These are phyloP conservation scores for Ridgeia piscesae DNA, from an alignment of 1,140 invertebrate species.

Conservation along the genomic window DNA sequence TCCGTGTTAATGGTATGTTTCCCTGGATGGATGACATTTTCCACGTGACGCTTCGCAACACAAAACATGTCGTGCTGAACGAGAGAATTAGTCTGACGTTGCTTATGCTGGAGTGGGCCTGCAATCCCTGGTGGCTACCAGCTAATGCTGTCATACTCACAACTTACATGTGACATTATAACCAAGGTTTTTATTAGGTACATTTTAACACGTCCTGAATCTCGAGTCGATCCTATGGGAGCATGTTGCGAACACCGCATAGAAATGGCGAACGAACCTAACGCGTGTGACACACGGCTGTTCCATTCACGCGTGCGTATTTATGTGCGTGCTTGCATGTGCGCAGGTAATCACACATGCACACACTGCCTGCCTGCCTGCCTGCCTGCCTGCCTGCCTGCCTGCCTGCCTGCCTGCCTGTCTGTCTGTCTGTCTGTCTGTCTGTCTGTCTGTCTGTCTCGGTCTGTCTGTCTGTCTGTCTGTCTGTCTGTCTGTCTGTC, in stretches of 20 bases:
- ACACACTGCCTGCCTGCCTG: no score
- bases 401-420: not conserved
- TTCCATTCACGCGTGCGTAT: no score
- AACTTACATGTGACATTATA: not conserved
- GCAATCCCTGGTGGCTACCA: not conserved
- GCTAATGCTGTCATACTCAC: not conserved
- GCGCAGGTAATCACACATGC: no score
- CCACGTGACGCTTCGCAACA: not conserved
- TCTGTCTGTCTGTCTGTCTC: not conserved
- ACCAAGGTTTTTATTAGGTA: not conserved
- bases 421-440: not conserved
- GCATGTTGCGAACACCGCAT: not conserved
- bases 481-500: not conserved
- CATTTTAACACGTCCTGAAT: not conserved
- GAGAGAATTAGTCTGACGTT: not conserved
- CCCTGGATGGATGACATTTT: not conserved
- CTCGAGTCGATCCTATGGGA: no score
- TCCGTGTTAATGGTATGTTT: not conserved
- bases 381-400: not conserved
- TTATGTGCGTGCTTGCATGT: no score
- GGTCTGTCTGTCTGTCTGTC: not conserved
- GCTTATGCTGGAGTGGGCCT: not conserved
- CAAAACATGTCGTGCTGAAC: not conserved
- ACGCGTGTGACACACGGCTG: not conserved
- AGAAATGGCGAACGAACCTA: not conserved